These are phyloP conservation scores for Choloepus hoffmanni DNA, from an alignment of 2,113 vertebrate species.

Conservation along the genomic window DNA sequence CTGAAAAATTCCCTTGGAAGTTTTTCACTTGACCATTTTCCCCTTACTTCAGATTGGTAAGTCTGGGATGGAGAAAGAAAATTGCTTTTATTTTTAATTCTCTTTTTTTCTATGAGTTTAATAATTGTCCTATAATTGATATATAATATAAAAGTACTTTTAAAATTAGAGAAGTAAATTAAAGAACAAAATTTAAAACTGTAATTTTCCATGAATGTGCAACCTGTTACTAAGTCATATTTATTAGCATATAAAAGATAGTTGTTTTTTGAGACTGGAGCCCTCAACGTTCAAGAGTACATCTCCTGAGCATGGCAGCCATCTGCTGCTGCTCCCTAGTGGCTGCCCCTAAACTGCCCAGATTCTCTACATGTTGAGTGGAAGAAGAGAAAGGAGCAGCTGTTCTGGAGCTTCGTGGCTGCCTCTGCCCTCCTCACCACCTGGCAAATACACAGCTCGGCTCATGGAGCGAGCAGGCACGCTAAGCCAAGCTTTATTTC, in stretches of 20 bases:
- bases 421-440: slow-evolving; percentile 61
- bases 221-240: not conserved
- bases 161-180: slow-evolving; percentile 52
- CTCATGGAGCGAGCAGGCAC: not conserved
- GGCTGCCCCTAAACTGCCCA: slow-evolving; percentile 41
- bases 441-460: not conserved
- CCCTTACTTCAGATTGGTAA: not conserved
- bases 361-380: slow-evolving; percentile 33
- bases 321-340: slow-evolving; percentile 72
- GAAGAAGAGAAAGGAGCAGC: slow-evolving; percentile 57
- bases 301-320: slow-evolving; percentile 17
- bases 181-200: slow-evolving; percentile 38
- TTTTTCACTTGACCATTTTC: not conserved
- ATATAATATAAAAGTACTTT: not conserved
- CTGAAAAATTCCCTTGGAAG: not conserved
- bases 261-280: not conserved
- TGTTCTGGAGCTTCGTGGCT: slow-evolving; percentile 57
- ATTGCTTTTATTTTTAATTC: not conserved
- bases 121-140: not conserved
- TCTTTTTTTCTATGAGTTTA: not conserved
- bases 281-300: not conserved
- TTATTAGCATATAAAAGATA: slow-evolving; percentile 39
- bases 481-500: not conserved
- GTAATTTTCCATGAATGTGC: not conserved
- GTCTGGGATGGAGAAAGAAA: not conserved